A percentile compares a stretch with the other conserved stretches of the same genome.
These are phyloP conservation scores for Brachionus koreanus DNA, from an alignment of 1,140 invertebrate species.

Conservation along the genomic window DNA sequence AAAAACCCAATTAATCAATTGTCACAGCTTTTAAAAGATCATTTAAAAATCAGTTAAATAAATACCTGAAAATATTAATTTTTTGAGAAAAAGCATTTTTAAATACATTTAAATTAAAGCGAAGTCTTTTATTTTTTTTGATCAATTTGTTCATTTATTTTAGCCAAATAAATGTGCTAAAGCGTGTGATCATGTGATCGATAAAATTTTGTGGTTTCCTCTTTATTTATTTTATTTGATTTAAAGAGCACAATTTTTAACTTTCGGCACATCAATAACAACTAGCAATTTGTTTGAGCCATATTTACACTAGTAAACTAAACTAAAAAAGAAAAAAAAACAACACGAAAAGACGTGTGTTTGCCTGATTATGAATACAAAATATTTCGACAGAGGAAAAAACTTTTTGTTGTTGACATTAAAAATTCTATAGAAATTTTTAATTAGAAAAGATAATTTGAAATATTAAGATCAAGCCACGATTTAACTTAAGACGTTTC, in stretches of 20 bases:
- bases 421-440: not conserved
- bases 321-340: not conserved
- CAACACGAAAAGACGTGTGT: slow-evolving; percentile 41
- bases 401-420: not conserved
- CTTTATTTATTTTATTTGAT: slow-evolving; percentile 18
- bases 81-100: not conserved
- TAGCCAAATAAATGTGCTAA: too few species aligned
- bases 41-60: slow-evolving; percentile 15
- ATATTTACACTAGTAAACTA: slow-evolving; percentile 14
- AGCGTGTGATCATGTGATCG: slow-evolving; percentile 35
- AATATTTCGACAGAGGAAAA: not conserved
- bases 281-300: not conserved
- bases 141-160: not conserved
- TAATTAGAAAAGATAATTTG: not conserved
- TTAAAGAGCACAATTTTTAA: not conserved
- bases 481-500: not conserved
- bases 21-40: slow-evolving; percentile 20
- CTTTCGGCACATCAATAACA: not conserved
- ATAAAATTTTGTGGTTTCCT: not conserved
- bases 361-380: slow-evolving; percentile 28
- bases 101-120: not conserved
- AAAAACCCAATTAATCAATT: not conserved
- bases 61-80: not conserved
- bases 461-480: not conserved
- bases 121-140: not conserved